Percentiles rank a stretch among this genome's conserved stretches.
Evolutionary conservation across 2,888 invertebrate genomes (phyloP).

Genomic region (Lasioglossum marginatum): DNA sequence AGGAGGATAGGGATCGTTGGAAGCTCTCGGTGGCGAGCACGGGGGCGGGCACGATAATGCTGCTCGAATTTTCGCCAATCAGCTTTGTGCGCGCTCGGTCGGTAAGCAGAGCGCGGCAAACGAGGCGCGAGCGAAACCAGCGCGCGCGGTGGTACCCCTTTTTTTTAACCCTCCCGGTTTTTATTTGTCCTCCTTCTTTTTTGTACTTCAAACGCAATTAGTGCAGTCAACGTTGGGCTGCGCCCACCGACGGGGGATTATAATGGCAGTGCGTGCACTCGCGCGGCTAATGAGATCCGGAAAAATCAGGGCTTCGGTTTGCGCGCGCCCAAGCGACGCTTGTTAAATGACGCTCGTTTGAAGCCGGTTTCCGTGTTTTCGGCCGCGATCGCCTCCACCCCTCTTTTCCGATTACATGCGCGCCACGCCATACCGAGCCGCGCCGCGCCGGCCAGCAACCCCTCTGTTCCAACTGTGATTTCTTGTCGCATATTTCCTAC

Average conservation of each 20-base stretch:
- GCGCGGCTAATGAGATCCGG: constrained; percentile 75
- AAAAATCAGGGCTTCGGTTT: constrained; percentile 73
- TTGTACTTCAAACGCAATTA: constrained; percentile 75
- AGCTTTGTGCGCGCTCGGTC: constrained; percentile 62
- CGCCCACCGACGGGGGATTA: constrained; percentile 69
- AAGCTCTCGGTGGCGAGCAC: constrained; percentile 19
- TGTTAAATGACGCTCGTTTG: constrained; percentile 73
- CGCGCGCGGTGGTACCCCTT: constrained; percentile 29
- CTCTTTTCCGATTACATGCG: constrained; percentile 58
- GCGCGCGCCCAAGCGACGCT: constrained; percentile 63
- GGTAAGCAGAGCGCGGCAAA: constrained; percentile 54
- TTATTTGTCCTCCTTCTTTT: constrained; percentile 66
- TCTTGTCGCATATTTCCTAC: constrained; percentile 42
- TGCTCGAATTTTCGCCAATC: constrained; percentile 69
- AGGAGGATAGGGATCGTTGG: constrained; percentile 29
- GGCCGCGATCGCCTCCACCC: constrained; percentile 59
- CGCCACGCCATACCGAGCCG: constrained; percentile 17
- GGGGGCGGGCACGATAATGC: constrained; percentile 57
- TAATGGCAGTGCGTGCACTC: constrained; percentile 71
- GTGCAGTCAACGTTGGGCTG: constrained; percentile 72
- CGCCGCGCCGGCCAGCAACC: constrained; percentile 21
- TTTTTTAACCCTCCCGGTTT: constrained; percentile 32
- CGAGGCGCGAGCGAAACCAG: constrained; percentile 61
- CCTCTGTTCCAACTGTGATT: constrained; percentile 42
- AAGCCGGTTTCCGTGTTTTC: constrained; percentile 69